phyloP scores from a whole-genome alignment of 64 coral and sea anemone species.

The Dendronephthya gigantea region DNA sequence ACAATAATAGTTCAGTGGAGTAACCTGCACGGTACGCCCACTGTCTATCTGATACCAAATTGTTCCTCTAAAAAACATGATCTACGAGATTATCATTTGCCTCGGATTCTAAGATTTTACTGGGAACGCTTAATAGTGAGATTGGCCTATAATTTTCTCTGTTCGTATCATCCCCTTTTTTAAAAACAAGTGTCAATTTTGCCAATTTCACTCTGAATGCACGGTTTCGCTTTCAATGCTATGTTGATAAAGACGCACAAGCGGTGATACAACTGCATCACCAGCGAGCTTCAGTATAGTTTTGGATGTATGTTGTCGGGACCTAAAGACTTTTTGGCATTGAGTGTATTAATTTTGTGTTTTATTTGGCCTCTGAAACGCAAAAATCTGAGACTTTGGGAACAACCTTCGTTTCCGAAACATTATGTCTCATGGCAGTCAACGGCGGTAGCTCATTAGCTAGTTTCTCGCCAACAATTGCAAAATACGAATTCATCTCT shows the following conservation, averaged over 20 bases:
- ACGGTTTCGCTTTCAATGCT: not conserved
- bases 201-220: not conserved
- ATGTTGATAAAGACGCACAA: not conserved
- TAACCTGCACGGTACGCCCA: constrained; percentile 14
- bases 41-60: constrained; percentile 1
- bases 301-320: constrained; percentile 15
- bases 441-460: not conserved
- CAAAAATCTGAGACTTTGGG: not conserved
- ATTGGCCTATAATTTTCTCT: not conserved
- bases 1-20: constrained; percentile 15
- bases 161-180: not conserved
- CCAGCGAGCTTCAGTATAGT: constrained; percentile 8
- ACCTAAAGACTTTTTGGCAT: not conserved
- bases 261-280: not conserved
- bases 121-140: not conserved
- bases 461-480: not conserved
- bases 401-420: not conserved
- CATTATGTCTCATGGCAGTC: not conserved
- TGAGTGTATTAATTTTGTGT: not conserved
- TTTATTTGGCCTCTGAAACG: not conserved
- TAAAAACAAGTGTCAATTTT: not conserved
- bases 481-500: not conserved
- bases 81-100: not conserved
- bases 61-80: not conserved
- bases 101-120: not conserved